Evolutionary conservation across 2,797 vertebrate species (phyloP).

Genomic region (Sebastolobus altivelis): DNA sequence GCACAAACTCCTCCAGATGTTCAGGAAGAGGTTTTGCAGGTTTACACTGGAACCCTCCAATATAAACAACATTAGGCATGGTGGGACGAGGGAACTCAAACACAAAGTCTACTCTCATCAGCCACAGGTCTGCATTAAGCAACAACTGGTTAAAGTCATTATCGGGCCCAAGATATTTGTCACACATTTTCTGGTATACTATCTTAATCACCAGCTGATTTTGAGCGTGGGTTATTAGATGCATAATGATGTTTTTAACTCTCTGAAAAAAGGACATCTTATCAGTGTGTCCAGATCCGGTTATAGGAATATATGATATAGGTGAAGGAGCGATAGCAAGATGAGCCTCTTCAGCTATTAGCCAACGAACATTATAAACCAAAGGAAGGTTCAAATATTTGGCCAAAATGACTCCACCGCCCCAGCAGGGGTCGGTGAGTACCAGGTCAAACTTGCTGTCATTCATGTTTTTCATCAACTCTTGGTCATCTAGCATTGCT

Average conservation of each 20-base stretch:
- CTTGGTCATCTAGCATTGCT: slow-evolving; percentile 37
- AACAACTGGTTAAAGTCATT: slow-evolving; percentile 43
- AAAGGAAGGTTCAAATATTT: slow-evolving; percentile 71
- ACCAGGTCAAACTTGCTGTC: slow-evolving; percentile 63
- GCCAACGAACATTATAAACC: slow-evolving; percentile 71
- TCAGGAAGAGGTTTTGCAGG: slow-evolving; percentile 74
- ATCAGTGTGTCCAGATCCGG: slow-evolving; percentile 45
- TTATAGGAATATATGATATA: slow-evolving; percentile 63
- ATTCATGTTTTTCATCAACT: slow-evolving; percentile 46
- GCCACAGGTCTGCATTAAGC: slow-evolving; percentile 78
- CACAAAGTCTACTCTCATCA: slow-evolving; percentile 84
- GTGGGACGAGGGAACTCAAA: slow-evolving; percentile 85
- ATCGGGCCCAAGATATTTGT: slow-evolving; percentile 70
- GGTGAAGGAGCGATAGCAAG: slow-evolving; percentile 68
- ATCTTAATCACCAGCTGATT: not conserved
- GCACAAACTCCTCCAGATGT: slow-evolving; percentile 78
- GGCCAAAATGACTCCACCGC: slow-evolving; percentile 63
- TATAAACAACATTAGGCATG: slow-evolving; percentile 84
- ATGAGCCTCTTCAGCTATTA: slow-evolving; percentile 51
- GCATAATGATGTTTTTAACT: slow-evolving; percentile 43
- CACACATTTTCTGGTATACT: slow-evolving; percentile 55
- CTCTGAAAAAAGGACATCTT: slow-evolving; percentile 68
- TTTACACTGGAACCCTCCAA: slow-evolving; percentile 84
- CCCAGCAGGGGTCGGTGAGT: slow-evolving; percentile 65
- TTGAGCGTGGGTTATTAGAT: not conserved